A percentile compares a stretch with the other conserved stretches of the same genome.
These are phyloP conservation scores for Serranus cabrilla DNA, from an alignment of 2,797 vertebrate species.

Conservation along the genomic window DNA sequence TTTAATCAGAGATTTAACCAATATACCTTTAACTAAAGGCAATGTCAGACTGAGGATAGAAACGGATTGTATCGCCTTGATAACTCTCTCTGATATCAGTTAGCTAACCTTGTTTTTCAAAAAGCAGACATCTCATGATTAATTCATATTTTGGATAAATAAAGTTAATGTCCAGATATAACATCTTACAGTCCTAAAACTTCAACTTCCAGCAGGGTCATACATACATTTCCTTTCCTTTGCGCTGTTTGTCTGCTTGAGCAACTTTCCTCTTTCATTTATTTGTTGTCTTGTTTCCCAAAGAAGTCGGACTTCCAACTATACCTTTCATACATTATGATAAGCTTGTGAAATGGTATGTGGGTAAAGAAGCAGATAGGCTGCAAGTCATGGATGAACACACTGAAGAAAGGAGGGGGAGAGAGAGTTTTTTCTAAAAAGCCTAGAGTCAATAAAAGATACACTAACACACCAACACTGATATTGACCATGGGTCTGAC, in stretches of 20 bases:
- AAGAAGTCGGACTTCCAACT: not conserved
- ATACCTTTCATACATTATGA: not conserved
- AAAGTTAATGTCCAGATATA: not conserved
- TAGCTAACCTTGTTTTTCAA: not conserved
- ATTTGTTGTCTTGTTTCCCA: too few relatives aligned
- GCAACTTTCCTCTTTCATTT: not conserved
- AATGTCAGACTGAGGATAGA: too few relatives aligned
- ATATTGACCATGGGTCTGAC: slow-evolving; percentile 25
- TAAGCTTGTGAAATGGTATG: not conserved
- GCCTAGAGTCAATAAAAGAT: not conserved
- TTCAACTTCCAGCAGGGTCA: not conserved
- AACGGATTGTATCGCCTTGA: too few relatives aligned
- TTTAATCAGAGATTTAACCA: too few relatives aligned
- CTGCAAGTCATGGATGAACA: not conserved
- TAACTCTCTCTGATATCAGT: too few relatives aligned
- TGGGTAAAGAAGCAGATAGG: not conserved
- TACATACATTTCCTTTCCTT: not conserved
- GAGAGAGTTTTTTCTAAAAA: not conserved
- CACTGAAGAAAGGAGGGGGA: not conserved
- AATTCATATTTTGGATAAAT: not conserved
- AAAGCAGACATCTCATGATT: not conserved
- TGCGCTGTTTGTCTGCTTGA: not conserved
- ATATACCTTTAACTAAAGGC: too few relatives aligned
- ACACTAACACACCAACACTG: not conserved
- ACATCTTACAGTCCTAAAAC: not conserved